Evolutionary conservation across 2,888 invertebrate genomes (phyloP).

Genomic region (Cantharis flavilabris): DNA sequence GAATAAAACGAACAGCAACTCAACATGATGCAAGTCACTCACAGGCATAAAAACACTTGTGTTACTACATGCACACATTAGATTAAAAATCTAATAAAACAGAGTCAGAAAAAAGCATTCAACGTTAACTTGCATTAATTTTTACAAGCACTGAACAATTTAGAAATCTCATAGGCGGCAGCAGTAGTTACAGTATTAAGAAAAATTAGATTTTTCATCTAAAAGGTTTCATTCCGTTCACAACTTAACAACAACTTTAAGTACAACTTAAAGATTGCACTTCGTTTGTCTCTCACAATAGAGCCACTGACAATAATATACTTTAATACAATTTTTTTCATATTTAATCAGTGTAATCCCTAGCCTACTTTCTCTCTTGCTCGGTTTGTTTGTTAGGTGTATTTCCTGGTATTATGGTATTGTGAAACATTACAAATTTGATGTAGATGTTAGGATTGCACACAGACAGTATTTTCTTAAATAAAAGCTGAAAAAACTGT

Average conservation of each 20-base stretch:
- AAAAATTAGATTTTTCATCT: neutral
- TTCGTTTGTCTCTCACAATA: too few relatives aligned
- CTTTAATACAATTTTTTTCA: too few relatives aligned
- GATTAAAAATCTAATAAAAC: neutral
- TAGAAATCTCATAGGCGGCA: neutral
- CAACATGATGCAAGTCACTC: neutral
- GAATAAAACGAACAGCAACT: neutral
- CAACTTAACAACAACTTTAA: neutral
- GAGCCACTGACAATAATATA: too few relatives aligned
- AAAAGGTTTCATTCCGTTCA: neutral
- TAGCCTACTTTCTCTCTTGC: too few relatives aligned
- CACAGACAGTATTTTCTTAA: too few relatives aligned
- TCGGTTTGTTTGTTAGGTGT: too few relatives aligned
- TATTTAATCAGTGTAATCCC: too few relatives aligned
- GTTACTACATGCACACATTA: neutral
- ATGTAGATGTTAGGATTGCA: too few relatives aligned
- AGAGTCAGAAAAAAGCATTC: neutral
- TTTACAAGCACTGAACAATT: neutral
- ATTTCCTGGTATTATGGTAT: too few relatives aligned
- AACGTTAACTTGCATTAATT: neutral
- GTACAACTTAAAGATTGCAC: too few relatives aligned
- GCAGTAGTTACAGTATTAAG: neutral
- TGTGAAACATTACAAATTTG: too few relatives aligned
- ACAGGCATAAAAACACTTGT: neutral
- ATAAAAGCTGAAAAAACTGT: too few relatives aligned